Base-by-base conservation (phyloP, 2,888 invertebrate genomes). In the Pyrrhia umbra region DNA sequence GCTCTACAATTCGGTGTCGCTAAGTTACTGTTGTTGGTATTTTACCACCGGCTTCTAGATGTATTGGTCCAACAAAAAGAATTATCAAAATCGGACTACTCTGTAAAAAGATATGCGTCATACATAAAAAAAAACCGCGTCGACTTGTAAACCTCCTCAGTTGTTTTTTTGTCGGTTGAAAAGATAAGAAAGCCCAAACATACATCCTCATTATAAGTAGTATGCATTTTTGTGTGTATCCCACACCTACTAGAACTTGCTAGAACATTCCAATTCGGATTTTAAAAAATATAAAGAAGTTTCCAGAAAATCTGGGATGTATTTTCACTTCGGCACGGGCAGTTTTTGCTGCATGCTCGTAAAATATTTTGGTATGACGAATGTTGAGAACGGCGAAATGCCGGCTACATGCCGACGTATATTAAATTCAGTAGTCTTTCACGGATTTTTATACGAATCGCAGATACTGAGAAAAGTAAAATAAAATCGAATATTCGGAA, bases 301-400 rank as follows among this genome's bases (percentile, higher is more conserved):
- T 27, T 18, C 6, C 25, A 9, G 23, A 37, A 68, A 45, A 23
- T 37, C n/a, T 2, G 9, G 23, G 1, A 25, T 68, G n/a, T 49
- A 65, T 59, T 68, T 49, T 59, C 25, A 43, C 34, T 16, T 47
- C 42, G 6, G 13, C 18, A 16, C 49, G 16, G 20, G n/a, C 43
- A 15, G 20, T 46, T 51, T 61, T 42, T 13, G 16, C 9, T 34
- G 34, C 21, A 6, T 9, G 2, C 39, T 27, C 34, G 13, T 45
- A 34, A 51, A 62, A 62, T 62, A 62, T 70, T 60, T 70, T 47
- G 20, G 9, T 62, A 42, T 42, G 46, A 46, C 50, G 71, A 16
- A 62, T 45, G 39, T 21, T 25, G n/a, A 13, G 25, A 40, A 40
- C 20, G 27, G 34, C 20, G 4, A 70, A 70, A 62, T 45, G 20